These are phyloP conservation scores for Malachius bipustulatus DNA, from an alignment of 2,888 invertebrate species.

Conservation along the genomic window DNA sequence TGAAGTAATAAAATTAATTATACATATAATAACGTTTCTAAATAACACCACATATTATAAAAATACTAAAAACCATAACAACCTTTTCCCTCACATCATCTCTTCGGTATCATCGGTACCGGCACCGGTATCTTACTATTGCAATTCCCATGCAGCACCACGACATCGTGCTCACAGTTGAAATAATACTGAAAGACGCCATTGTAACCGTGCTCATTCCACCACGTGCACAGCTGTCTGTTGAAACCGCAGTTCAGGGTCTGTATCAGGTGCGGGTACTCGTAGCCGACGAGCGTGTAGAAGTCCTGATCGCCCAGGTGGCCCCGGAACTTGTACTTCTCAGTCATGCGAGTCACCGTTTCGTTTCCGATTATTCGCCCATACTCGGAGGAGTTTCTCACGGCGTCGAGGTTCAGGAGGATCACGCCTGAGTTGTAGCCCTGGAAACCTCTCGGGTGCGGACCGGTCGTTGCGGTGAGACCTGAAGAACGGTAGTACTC, in stretches of 20 bases:
- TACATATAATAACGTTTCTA: too few species aligned
- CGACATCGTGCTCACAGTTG: slow-evolving; percentile 50
- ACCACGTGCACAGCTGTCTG: slow-evolving; percentile 71
- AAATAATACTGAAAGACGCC: slow-evolving; percentile 62
- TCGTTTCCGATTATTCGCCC: slow-evolving; percentile 42
- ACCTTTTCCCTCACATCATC: too few species aligned
- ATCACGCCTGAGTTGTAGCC: slow-evolving; percentile 75
- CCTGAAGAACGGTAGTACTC: slow-evolving; percentile 35
- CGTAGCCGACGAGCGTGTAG: slow-evolving; percentile 58
- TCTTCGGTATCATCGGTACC: too few species aligned
- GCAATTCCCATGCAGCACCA: slow-evolving; percentile 66
- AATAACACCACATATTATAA: too few species aligned
- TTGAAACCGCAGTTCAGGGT: slow-evolving; percentile 69
- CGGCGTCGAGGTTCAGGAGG: slow-evolving; percentile 53
- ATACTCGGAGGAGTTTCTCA: slow-evolving; percentile 51
- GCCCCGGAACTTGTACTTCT: slow-evolving; percentile 53
- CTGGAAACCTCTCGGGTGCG: slow-evolving; percentile 45
- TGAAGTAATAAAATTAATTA: too few species aligned
- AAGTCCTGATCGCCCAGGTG: slow-evolving; percentile 78
- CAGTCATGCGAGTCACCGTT: slow-evolving; percentile 42
- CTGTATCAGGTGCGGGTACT: slow-evolving; percentile 58
- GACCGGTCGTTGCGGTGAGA: slow-evolving; percentile 16
- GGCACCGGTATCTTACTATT: slow-evolving; percentile 45
- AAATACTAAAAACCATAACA: too few species aligned
- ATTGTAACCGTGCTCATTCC: slow-evolving; percentile 61